Percentiles rank a stretch among this genome's conserved stretches.
phyloP scores from a whole-genome alignment of 1,140 invertebrate genomes.

The Drosophila baimaii region DNA sequence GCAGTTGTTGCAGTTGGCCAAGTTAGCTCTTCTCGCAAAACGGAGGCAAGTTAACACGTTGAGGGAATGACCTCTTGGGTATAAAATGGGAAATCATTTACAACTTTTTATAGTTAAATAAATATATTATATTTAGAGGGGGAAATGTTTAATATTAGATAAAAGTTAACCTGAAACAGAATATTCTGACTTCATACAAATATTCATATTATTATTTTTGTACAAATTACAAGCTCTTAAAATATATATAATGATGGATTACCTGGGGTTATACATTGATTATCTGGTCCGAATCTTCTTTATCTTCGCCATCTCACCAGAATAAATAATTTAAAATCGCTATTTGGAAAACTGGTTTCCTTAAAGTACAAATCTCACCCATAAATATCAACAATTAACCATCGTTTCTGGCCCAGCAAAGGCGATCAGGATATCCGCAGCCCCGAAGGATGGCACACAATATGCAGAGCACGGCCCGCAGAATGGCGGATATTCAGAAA shows the following conservation, averaged over 20 bases:
- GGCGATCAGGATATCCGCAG: constrained; percentile 22
- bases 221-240: background rate
- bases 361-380: background rate
- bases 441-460: constrained; percentile 3
- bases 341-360: background rate
- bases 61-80: constrained; percentile 1
- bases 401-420: background rate
- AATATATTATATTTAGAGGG: background rate
- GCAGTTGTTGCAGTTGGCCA: constrained; percentile 40
- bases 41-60: constrained; percentile 1
- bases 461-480: constrained; percentile 5
- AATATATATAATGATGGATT: too few species aligned
- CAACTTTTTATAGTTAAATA: too few species aligned
- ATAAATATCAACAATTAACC: constrained; percentile 21
- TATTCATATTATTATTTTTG: too few species aligned
- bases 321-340: background rate
- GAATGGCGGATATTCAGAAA: constrained; percentile 26
- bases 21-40: constrained; percentile 4
- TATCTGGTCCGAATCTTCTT: too few species aligned
- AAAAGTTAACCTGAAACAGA: too few species aligned
- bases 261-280: too few species aligned
- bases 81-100: background rate
- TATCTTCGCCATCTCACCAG: too few species aligned
- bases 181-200: too few species aligned
- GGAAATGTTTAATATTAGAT: too few species aligned